Conservation (phyloP, 2,888 invertebrate genomes). For the Drosophila kanekoi region DNA sequence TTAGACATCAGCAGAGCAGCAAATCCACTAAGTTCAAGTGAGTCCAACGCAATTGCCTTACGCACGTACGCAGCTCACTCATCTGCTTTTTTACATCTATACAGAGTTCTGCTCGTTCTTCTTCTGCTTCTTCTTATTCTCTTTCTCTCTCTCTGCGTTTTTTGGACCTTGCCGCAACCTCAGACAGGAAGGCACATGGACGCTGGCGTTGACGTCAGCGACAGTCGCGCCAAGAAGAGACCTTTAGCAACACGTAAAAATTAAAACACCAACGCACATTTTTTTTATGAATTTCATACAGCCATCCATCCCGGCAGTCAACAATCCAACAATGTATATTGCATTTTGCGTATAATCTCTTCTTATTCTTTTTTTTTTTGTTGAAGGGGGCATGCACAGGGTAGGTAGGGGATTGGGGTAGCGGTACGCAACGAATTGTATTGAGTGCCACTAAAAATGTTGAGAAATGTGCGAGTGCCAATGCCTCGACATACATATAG, state of each 20-base stretch:
- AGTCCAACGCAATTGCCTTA: slow-evolving; percentile 72
- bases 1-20: slow-evolving; percentile 14
- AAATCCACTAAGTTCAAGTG: slow-evolving; percentile 51
- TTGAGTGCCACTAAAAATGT: slow-evolving; percentile 81
- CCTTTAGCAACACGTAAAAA: slow-evolving; percentile 72
- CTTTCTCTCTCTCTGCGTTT: slow-evolving; percentile 21
- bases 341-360: slow-evolving; percentile 79
- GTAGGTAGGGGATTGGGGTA: slow-evolving; percentile 24
- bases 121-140: slow-evolving; percentile 8
- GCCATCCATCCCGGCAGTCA: slow-evolving; percentile 47
- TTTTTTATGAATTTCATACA: slow-evolving; percentile 58
- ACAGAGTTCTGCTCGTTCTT: slow-evolving; percentile 24
- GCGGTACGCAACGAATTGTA: slow-evolving; percentile 77
- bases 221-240: slow-evolving; percentile 43
- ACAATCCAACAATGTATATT: slow-evolving; percentile 68
- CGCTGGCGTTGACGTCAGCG: slow-evolving; percentile 32
- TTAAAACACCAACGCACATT: slow-evolving; percentile 79
- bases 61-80: slow-evolving; percentile 76
- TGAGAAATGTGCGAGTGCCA: slow-evolving; percentile 76
- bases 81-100: slow-evolving; percentile 65
- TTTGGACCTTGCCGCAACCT: slow-evolving; percentile 47
- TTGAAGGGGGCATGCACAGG: neutral
- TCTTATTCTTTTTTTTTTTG: slow-evolving; percentile 16
- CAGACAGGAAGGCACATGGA: slow-evolving; percentile 47
- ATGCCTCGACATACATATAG: slow-evolving; percentile 35